Conservation (phyloP, 2,797 vertebrate genomes). For the Pyrocephalus nanus region DNA sequence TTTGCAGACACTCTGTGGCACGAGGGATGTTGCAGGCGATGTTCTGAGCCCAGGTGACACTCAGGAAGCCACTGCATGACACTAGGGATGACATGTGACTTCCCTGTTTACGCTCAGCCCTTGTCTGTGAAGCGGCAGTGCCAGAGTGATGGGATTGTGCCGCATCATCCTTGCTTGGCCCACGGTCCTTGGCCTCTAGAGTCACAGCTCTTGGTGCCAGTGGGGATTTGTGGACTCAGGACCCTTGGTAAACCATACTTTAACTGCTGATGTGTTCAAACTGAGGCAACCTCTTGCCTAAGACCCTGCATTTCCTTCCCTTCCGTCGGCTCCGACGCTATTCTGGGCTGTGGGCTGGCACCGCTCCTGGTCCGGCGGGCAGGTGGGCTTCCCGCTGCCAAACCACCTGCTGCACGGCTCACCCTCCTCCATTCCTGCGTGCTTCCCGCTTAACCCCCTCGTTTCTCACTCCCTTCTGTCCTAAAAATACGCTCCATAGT, state of each 20-base stretch:
- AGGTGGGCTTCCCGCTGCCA: slow-evolving; percentile 14
- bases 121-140: not conserved
- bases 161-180: not conserved
- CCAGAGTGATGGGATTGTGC: not conserved
- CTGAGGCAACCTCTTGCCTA: not conserved
- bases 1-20: not conserved
- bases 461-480: not conserved
- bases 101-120: not conserved
- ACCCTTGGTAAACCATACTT: fast-evolving
- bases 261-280: not conserved
- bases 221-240: fast-evolving
- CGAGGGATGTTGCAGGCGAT: not conserved
- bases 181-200: not conserved
- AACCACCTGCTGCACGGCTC: not conserved
- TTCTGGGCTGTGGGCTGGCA: not conserved
- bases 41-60: not conserved
- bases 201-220: not conserved
- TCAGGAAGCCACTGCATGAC: not conserved
- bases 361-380: not conserved
- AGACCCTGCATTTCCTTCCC: not conserved
- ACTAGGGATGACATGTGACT: not conserved
- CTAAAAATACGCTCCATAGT: not conserved
- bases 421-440: not conserved
- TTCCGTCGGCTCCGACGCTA: not conserved
- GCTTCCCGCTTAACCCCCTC: not conserved